A percentile compares a stretch with the other conserved stretches of the same genome.
Evolutionary conservation across 2,797 vertebrate genomes (phyloP).

Genomic region (Choloepus didactylus): DNA sequence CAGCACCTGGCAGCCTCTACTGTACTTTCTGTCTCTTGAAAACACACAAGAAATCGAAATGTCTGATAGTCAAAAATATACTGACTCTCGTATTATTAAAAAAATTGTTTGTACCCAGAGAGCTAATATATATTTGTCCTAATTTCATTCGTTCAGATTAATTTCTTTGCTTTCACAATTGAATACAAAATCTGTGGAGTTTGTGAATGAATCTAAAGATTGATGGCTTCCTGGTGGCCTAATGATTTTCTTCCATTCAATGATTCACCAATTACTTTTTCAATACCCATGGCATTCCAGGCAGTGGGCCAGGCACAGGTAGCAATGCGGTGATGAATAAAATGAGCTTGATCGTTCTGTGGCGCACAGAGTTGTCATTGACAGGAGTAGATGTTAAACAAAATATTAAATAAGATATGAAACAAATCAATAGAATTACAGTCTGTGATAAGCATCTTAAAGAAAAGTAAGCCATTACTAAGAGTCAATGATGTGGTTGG

Average conservation of each 20-base stretch:
- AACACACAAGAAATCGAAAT: neutral
- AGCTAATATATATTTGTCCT: neutral
- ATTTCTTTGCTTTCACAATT: constrained; percentile 26
- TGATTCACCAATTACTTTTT: neutral
- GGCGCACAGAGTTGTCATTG: neutral
- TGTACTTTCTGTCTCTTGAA: neutral
- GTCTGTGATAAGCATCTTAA: neutral
- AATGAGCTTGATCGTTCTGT: neutral
- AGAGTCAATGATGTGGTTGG: neutral
- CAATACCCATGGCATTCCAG: neutral
- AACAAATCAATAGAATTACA: neutral
- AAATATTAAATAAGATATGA: neutral
- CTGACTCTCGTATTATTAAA: neutral
- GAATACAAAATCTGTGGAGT: neutral
- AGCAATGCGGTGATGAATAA: neutral
- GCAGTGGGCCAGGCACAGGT: neutral
- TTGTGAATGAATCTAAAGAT: neutral
- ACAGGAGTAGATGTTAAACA: neutral
- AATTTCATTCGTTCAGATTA: neutral
- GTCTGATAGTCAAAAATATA: neutral
- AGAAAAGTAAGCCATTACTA: neutral
- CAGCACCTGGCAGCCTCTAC: neutral
- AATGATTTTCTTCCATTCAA: constrained; percentile 11
- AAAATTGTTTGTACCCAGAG: neutral
- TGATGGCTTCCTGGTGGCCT: neutral